Evolutionary conservation across 2,888 invertebrate species (phyloP).

Genomic region (Thera britannica): DNA sequence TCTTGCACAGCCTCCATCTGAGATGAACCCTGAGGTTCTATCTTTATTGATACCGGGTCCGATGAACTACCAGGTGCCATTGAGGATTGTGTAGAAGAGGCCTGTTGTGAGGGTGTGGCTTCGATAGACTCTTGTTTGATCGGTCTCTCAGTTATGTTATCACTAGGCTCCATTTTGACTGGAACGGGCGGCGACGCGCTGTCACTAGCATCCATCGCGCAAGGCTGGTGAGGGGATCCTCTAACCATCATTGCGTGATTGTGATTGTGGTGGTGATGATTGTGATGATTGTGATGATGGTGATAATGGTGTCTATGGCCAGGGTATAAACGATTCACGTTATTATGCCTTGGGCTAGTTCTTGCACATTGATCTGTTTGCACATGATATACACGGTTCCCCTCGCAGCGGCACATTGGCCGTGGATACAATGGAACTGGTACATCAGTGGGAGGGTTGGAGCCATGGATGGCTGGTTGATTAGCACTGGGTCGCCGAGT

Average conservation of each 20-base stretch:
- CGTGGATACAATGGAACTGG: conserved; percentile 1
- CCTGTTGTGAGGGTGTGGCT: background rate
- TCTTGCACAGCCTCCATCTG: conserved; percentile 49
- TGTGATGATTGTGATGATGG: conserved; percentile 48
- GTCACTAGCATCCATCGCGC: conserved; percentile 43
- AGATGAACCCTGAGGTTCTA: conserved; percentile 50
- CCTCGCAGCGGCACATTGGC: conserved; percentile 26
- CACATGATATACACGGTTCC: conserved; percentile 45
- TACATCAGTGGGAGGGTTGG: conserved; percentile 1
- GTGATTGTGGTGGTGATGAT: conserved; percentile 42
- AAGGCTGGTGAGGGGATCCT: conserved; percentile 35
- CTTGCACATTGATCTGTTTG: conserved; percentile 49
- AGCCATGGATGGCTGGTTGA: conserved; percentile 14
- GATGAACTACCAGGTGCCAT: background rate
- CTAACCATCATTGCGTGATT: conserved; percentile 22
- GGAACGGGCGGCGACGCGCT: conserved; percentile 36
- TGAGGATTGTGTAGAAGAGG: background rate
- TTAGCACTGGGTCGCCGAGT: conserved; percentile 41
- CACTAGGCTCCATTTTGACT: conserved; percentile 66
- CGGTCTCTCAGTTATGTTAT: conserved; percentile 41
- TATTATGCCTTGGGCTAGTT: conserved; percentile 34
- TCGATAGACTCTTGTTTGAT: conserved; percentile 60
- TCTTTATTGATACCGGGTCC: conserved; percentile 45
- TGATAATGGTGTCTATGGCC: conserved; percentile 35
- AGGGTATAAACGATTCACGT: conserved; percentile 15